Evolutionary conservation across 2,113 vertebrate genomes (phyloP).

Genomic region (Coturnix japonica): DNA sequence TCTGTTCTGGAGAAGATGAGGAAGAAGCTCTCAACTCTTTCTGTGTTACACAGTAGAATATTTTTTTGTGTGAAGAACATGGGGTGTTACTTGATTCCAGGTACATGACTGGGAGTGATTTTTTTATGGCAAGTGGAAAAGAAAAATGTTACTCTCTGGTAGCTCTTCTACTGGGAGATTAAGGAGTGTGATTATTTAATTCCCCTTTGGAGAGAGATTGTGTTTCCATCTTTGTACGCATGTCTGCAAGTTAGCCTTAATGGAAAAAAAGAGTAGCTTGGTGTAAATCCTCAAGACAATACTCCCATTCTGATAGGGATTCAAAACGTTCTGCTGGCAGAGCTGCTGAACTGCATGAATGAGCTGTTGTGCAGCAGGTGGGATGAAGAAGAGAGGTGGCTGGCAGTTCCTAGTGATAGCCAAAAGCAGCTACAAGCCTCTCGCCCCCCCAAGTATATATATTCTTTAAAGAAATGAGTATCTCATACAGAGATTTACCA

Average conservation of each 20-base stretch:
- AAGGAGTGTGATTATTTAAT: not conserved
- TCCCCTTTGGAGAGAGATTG: not conserved
- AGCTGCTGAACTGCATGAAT: not conserved
- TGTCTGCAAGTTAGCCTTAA: not conserved
- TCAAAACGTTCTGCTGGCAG: not conserved
- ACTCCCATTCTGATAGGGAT: not conserved
- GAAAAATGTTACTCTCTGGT: not conserved
- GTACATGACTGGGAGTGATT: not conserved
- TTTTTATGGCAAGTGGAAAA: not conserved
- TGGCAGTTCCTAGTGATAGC: not conserved
- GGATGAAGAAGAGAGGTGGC: not conserved
- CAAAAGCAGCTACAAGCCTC: not conserved
- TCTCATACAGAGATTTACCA: not conserved
- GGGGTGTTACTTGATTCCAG: constrained; percentile 19
- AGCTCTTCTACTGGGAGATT: not conserved
- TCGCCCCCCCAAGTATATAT: not conserved
- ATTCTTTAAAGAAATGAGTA: not conserved
- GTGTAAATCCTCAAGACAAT: not conserved
- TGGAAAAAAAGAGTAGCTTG: constrained; percentile 12
- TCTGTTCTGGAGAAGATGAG: not conserved
- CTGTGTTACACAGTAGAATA: not conserved
- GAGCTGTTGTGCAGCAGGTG: not conserved
- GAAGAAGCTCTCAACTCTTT: not conserved
- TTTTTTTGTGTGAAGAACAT: not conserved
- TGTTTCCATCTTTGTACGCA: not conserved